These are phyloP conservation scores for Drosophila imparisetae DNA, from an alignment of 2,888 invertebrate genomes.

Conservation along the genomic window DNA sequence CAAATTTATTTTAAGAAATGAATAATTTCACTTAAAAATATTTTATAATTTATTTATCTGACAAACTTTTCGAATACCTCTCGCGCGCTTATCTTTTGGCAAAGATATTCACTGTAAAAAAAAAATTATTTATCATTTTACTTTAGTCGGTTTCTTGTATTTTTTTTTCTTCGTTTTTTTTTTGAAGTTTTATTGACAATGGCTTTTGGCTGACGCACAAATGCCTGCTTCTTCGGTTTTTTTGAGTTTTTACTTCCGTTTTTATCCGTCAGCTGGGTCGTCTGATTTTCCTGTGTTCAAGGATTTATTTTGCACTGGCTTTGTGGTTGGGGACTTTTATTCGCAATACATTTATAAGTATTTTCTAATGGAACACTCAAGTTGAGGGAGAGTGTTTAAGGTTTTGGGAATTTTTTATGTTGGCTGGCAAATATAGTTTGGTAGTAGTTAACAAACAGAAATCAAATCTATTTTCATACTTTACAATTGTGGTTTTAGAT, in stretches of 20 bases:
- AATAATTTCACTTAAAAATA: background rate
- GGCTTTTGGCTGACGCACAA: conserved; percentile 48
- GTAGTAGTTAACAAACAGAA: background rate
- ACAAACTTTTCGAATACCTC: conserved; percentile 17
- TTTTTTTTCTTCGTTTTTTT: conserved; percentile 42
- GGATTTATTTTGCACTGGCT: conserved; percentile 61
- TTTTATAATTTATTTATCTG: background rate
- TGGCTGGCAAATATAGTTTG: background rate
- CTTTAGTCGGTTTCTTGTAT: conserved; percentile 46
- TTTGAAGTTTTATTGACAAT: conserved; percentile 66
- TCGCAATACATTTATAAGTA: conserved; percentile 15
- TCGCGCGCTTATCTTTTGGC: conserved; percentile 43
- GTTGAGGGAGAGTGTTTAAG: background rate
- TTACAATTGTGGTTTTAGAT: background rate
- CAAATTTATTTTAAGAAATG: background rate
- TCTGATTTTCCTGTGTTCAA: conserved; percentile 42
- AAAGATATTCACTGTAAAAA: conserved; percentile 41
- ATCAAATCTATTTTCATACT: background rate
- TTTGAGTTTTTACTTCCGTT: background rate
- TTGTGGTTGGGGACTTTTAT: conserved; percentile 15
- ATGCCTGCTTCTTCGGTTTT: conserved; percentile 52
- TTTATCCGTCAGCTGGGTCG: conserved; percentile 31
- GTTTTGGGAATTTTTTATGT: background rate
- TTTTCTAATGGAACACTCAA: conserved; percentile 4
- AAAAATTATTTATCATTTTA: conserved; percentile 70